Percentiles rank a stretch among this genome's conserved stretches.
These are phyloP conservation scores for Pogonocherus hispidulus DNA, from an alignment of 2,888 invertebrate genomes.

Conservation along the genomic window DNA sequence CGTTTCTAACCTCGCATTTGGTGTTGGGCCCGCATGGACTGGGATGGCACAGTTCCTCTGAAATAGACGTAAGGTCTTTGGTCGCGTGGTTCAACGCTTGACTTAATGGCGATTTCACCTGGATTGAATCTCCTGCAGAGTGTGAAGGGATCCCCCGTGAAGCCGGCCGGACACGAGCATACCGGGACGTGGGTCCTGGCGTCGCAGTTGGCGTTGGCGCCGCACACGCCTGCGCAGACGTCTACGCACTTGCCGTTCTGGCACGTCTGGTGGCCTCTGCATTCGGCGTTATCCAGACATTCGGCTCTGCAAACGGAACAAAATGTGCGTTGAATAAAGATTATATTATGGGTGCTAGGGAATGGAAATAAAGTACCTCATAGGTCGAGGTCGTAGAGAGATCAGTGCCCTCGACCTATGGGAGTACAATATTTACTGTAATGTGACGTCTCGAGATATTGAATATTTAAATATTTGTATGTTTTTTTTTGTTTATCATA, in stretches of 20 bases:
- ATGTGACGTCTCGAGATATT: too few relatives aligned
- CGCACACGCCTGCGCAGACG: slow-evolving; percentile 84
- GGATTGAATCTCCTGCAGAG: slow-evolving; percentile 82
- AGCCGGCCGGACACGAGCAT: slow-evolving; percentile 84
- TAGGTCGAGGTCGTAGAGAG: too few relatives aligned
- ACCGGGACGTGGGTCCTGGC: slow-evolving; percentile 84
- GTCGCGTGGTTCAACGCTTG: not conserved
- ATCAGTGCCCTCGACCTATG: too few relatives aligned
- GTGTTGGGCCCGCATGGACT: slow-evolving; percentile 87
- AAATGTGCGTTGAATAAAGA: too few relatives aligned
- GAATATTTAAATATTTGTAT: too few relatives aligned
- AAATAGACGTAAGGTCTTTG: slow-evolving; percentile 13
- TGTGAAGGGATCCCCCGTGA: slow-evolving; percentile 83
- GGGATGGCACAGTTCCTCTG: slow-evolving; percentile 87
- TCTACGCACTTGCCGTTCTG: slow-evolving; percentile 84
- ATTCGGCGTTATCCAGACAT: slow-evolving; percentile 80
- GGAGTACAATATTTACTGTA: too few relatives aligned
- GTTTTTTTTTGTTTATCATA: too few relatives aligned
- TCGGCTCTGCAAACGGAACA: slow-evolving; percentile 55
- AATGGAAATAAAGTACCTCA: too few relatives aligned
- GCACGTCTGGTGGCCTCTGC: slow-evolving; percentile 80
- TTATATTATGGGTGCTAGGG: too few relatives aligned
- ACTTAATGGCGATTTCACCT: slow-evolving; percentile 73
- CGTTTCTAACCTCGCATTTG: slow-evolving; percentile 83
- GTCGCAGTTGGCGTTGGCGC: slow-evolving; percentile 82